Evolutionary conservation across 2,888 invertebrate species (phyloP), one percentile per base, ranked within the genome.

Genomic region (Leucania comma): DNA sequence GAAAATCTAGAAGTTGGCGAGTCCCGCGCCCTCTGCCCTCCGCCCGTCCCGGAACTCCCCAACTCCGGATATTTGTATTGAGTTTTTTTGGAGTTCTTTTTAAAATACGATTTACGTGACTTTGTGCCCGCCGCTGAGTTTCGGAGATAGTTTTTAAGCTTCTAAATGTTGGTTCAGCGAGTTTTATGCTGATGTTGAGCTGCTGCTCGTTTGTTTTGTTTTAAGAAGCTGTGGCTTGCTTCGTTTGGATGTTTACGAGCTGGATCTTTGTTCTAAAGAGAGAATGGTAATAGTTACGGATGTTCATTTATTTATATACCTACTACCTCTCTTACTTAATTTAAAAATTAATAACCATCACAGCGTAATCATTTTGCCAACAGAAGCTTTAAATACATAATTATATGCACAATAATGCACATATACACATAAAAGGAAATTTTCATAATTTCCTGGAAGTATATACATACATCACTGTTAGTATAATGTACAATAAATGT

Each of bases 61-160:
- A 50, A 59, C 72, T 72, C 24, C 70, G 77, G 74, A 77, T 80
- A 77, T 82, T 79, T 77, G 73, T 79, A 72, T 78, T 68, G 81
- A 81, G 78, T 68, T 78, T 81, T 77, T 77, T 53, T 56, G 54
- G 64, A 78, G 67, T 53, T 78, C 51, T 79, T 80, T 76, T 77
- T 68, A 81, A 72, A 78, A 63, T 68, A 42, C 82, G 72, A 72
- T 81, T 77, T 81, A 81, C 78, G 66, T 77, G 72, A 77, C 78
- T 79, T 81, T 81, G 66, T 72, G 58, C 64, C 50, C 42, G 22
- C 50, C 24, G 24, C 26, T 32, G 65, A 60, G 75, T 70, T 72
- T 57, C 22, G 32, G 72, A 62, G 72, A 76, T 64, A 77, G 78
- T 81, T 81, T 60, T 53, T 42, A 77, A 81, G 67, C 67, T 61